Base-by-base conservation (phyloP, 1,140 invertebrate genomes). In the Neotoxoptera formosana region DNA sequence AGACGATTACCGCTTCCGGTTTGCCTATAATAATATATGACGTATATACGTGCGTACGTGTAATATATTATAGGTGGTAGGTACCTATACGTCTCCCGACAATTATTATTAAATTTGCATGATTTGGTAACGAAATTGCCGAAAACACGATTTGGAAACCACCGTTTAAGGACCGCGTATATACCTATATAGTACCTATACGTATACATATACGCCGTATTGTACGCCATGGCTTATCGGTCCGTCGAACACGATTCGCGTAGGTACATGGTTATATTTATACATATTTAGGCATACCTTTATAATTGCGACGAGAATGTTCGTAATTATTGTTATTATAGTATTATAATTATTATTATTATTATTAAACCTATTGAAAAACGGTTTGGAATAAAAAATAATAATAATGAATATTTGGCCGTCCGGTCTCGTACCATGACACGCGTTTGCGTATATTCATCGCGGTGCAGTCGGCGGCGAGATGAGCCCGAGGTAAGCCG, bases 1-100 rank as follows among this genome's bases (percentile, higher is more conserved):
- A n/a, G 60, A 76, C 60, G 60, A 76, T 76, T 76, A 76, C n/a
- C 60, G 60, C n/a, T 76, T 76, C 60, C 60, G 60, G 60, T n/a
- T 30, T 76, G n/a, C n/a, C 41, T 41, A 14, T n/a, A 21, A 67
- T 67, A 67, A 67, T 67, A 14, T 1, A 56, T 56, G 7, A 2
- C 25, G 25, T 60, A 60, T 7, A 6, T 60, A 67, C n/a, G 14
- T 17, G 9, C 17, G 41, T 41, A 41, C 41, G 41, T 41, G 41
- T 41, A 41, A 41, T 41, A 41, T 41, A n/a, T n/a, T n/a, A n/a
- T n/a, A n/a, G n/a, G n/a, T n/a, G n/a, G n/a, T n/a, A n/a, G n/a
- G n/a, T n/a, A n/a, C n/a, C n/a, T 41, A 41, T 41, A 41, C 41
- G 41, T 41, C 41, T 41, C 41, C 41, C 4, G 60, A 76, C 11